These are phyloP conservation scores for Nebria salina DNA, from an alignment of 2,888 invertebrate genomes.

Conservation along the genomic window DNA sequence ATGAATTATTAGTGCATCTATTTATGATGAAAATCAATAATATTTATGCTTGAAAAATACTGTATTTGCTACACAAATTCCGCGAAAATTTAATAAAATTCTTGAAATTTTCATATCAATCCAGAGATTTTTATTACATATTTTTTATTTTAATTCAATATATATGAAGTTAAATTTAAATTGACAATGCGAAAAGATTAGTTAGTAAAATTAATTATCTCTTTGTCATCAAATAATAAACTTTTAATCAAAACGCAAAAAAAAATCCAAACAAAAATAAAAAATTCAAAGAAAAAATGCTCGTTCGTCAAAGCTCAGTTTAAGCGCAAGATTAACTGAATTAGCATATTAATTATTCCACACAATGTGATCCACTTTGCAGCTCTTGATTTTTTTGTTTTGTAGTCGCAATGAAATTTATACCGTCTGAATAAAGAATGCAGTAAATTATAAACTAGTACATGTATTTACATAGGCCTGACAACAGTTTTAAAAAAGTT, in stretches of 20 bases:
- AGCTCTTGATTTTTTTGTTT: neutral
- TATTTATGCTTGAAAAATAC: too few relatives aligned
- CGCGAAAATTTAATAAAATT: too few relatives aligned
- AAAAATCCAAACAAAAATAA: neutral
- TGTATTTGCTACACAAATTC: too few relatives aligned
- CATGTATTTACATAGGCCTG: neutral
- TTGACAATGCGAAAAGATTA: neutral
- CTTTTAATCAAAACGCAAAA: constrained; percentile 2
- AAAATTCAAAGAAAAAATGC: constrained; percentile 11
- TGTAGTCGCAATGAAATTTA: neutral
- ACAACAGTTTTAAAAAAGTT: too few relatives aligned
- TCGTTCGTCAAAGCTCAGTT: constrained; percentile 21
- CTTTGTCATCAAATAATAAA: neutral
- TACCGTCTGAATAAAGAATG: neutral
- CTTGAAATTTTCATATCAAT: too few relatives aligned
- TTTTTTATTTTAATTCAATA: too few relatives aligned
- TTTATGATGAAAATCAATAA: too few relatives aligned
- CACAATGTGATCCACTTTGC: neutral
- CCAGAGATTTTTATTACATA: too few relatives aligned
- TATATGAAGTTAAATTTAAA: too few relatives aligned
- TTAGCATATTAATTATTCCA: constrained; percentile 31
- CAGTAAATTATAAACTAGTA: neutral
- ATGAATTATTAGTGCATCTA: too few relatives aligned
- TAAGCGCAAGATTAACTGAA: constrained; percentile 20
- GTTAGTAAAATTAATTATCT: neutral